phyloP scores from a whole-genome alignment of 2,888 invertebrate species.

The Beris chalybata region DNA sequence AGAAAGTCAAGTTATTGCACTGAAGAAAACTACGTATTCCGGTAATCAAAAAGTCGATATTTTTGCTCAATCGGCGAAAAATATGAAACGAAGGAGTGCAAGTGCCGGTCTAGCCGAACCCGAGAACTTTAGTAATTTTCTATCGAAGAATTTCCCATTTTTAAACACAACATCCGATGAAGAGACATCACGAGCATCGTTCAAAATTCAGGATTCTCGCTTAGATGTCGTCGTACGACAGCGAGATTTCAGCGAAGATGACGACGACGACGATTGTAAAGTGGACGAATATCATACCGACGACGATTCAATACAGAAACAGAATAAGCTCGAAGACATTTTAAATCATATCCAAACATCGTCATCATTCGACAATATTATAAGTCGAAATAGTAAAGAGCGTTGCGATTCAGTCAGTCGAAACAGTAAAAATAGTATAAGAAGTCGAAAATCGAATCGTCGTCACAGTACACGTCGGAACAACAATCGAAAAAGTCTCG shows the following conservation, averaged over 20 bases:
- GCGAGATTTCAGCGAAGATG: conserved; percentile 46
- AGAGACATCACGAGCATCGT: conserved; percentile 53
- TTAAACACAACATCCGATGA: conserved; percentile 55
- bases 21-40: conserved; percentile 55
- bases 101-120: conserved; percentile 51
- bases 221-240: conserved; percentile 54
- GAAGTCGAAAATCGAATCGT: conserved; percentile 49
- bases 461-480: conserved; percentile 38
- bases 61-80: conserved; percentile 50
- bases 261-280: conserved; percentile 42
- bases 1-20: conserved; percentile 69
- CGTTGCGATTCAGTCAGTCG: conserved; percentile 41
- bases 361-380: conserved; percentile 43
- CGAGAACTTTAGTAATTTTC: conserved; percentile 50
- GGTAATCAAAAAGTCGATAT: conserved; percentile 52
- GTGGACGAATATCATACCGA: conserved; percentile 45
- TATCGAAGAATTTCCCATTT: conserved; percentile 52
- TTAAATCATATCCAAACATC: conserved; percentile 48
- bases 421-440: conserved; percentile 46
- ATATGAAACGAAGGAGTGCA: conserved; percentile 49
- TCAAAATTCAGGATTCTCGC: conserved; percentile 54
- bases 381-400: conserved; percentile 45
- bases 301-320: conserved; percentile 40
- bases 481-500: conserved; percentile 27
- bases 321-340: conserved; percentile 43